Evolutionary conservation across 2,888 invertebrate species (phyloP), one percentile per base, ranked within the genome.

Genomic region (Diarsia mendica): DNA sequence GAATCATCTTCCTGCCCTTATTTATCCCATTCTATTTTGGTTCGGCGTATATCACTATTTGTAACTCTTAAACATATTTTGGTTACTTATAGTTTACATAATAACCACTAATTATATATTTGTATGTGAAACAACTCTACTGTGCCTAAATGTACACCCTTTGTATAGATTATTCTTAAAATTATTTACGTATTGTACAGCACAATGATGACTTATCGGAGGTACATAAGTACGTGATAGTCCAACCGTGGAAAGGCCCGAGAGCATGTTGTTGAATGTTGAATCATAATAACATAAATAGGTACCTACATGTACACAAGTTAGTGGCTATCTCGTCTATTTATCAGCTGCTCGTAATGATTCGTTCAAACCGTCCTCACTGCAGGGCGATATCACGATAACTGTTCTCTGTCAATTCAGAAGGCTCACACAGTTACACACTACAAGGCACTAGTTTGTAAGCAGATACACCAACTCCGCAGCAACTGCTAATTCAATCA

Each of bases 281-380:
- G 51, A 72, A 23, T 53, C 67, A 70, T 69, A 58, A 77, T 63
- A 64, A 46, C 64, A 49, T 33, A 39, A 39, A 39, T 39, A 39
- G 39, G 39, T 39, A 8, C 39, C 39, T 39, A 39, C 39, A 39
- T 6, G 28, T 53, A 49, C 11, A 15, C 58, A 23, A 60, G 39
- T 39, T 39, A 39, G 48, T 69, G 44, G 18, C 33, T 82, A 82
- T 77, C 72, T 70, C 13, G 39, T 18, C 53, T 33, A 70, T 55
- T 48, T 82, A 77, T 77, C 77, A 72, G 82, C 61, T 49, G 15
- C 23, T 44, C 18, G 28, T 53, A 58, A 67, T 53, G 69, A 70
- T 64, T 49, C 53, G 51, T n/a, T 23, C 66, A 49, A 67, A 28
- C 49, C 49, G 58, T 28, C 51, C 49, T 15, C 63, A 63, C 61